Conservation (phyloP, 2,113 vertebrate genomes). For the Montifringilla adamsi region DNA sequence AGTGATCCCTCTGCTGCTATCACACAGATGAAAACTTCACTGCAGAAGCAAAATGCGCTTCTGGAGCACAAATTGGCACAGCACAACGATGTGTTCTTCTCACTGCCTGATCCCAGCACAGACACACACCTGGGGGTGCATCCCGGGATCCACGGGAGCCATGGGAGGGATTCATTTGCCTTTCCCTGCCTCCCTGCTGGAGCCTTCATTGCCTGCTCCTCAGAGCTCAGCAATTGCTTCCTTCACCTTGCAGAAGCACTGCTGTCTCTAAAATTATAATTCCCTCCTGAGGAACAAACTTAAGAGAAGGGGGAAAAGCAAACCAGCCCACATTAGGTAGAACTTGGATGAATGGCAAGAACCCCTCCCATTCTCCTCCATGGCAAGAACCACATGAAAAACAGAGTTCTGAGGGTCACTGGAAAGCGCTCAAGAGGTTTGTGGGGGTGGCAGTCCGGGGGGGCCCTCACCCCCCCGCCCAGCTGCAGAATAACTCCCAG, state of each 20-base stretch:
- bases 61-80: background rate
- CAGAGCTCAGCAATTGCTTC: background rate
- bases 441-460: rapidly evolving
- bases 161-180: background rate
- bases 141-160: background rate
- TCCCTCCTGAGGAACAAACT: background rate
- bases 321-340: background rate
- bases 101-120: background rate
- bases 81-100: background rate
- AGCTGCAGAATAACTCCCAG: background rate
- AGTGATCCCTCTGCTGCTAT: background rate
- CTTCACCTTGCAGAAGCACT: background rate
- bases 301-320: background rate
- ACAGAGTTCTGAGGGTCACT: background rate
- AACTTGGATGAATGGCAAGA: background rate
- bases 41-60: background rate
- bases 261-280: background rate
- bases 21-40: background rate
- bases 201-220: background rate
- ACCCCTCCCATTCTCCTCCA: too few species aligned
- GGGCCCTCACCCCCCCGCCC: rapidly evolving
- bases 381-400: background rate
- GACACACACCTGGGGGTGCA: background rate
- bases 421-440: background rate
- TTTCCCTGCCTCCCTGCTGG: background rate